Evolutionary conservation across 2,113 vertebrate genomes (phyloP).

Genomic region (Actinemys pallida): DNA sequence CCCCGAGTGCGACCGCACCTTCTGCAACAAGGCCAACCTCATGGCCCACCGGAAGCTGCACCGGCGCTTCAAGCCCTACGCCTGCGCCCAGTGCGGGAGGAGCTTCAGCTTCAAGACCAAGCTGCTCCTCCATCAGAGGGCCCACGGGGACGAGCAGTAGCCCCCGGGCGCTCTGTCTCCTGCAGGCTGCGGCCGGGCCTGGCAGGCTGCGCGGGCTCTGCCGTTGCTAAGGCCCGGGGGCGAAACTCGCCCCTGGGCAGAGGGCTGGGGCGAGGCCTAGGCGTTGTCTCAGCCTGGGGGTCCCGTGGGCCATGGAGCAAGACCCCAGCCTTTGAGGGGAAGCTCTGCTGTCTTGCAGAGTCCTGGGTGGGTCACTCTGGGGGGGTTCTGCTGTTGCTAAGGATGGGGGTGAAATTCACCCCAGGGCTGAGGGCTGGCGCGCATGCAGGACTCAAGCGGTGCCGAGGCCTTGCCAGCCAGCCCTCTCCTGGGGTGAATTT

Average conservation of each 20-base stretch:
- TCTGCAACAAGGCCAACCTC: slow-evolving; percentile 74
- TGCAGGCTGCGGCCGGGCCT: neutral
- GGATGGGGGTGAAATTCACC: neutral
- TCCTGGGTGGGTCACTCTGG: too few relatives aligned
- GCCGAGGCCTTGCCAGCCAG: neutral
- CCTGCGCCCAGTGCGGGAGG: slow-evolving; percentile 54
- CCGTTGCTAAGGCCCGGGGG: too few relatives aligned
- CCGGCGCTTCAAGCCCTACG: slow-evolving; percentile 57
- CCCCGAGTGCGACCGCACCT: slow-evolving; percentile 72
- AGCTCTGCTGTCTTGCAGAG: too few relatives aligned
- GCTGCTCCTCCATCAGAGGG: slow-evolving; percentile 66
- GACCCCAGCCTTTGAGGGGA: too few relatives aligned
- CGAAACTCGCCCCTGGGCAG: neutral
- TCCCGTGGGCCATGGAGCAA: neutral
- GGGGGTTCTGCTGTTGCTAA: neutral
- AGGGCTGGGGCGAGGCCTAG: neutral
- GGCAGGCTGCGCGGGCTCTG: neutral
- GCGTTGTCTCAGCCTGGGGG: neutral
- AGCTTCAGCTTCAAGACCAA: slow-evolving; percentile 64
- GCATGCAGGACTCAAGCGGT: too few relatives aligned
- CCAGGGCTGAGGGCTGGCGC: too few relatives aligned
- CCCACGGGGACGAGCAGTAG: slow-evolving; percentile 24
- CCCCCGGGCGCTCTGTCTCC: rapidly evolving
- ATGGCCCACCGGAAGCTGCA: slow-evolving; percentile 70
- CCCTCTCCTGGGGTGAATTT: rapidly evolving